Base-by-base conservation (phyloP, 2,888 invertebrate genomes). In the Drosophila mimetica region DNA sequence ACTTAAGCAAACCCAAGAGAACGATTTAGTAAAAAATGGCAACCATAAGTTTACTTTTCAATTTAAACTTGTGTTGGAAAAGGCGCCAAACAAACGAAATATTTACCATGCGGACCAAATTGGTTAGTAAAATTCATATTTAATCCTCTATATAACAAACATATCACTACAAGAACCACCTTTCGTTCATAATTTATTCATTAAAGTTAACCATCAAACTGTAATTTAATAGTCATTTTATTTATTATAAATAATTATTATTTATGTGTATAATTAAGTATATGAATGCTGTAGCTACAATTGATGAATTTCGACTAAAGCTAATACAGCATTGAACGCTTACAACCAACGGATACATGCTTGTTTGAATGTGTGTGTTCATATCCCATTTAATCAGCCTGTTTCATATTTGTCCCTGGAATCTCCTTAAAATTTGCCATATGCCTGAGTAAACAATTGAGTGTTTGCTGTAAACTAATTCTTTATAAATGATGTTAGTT, bases 311-410 rank as follows among this genome's bases (percentile, higher is more conserved):
- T 71, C 14, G 39, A 20, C 69, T 69, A 51, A 61, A 64, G 50
- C 61, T 61, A 75, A 53, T 71, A 72, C 70, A 79, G 54, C 58
- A 71, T 60, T 71, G 55, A 83, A 83, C 80, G 75, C 46, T 83
- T 80, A 79, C 86, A 79, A 86, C 77, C 80, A 77, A 76, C 20
- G 69, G 71, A 71, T 60, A 70, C 32, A 46, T 22, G 9, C 47
- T 28, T 13, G 13, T 22, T 55, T 22, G 6, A 22, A 41, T 20
- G 13, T 32, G 18, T 58, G 9, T 20, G 22, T 13, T 20, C 22
- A 22, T 36, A 42, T 50, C 37, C 32, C 48, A 28, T 36, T 30
- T 44, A 37, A 46, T 58, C 50, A 67, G 48, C 71, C 67, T 70
- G 48, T 64, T 80, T 59, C 47, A 63, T 47, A 67, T 50, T 18